Percentiles rank a stretch among this genome's conserved stretches.
Conservation (phyloP, 2,797 vertebrate species). For the Allobates femoralis region DNA sequence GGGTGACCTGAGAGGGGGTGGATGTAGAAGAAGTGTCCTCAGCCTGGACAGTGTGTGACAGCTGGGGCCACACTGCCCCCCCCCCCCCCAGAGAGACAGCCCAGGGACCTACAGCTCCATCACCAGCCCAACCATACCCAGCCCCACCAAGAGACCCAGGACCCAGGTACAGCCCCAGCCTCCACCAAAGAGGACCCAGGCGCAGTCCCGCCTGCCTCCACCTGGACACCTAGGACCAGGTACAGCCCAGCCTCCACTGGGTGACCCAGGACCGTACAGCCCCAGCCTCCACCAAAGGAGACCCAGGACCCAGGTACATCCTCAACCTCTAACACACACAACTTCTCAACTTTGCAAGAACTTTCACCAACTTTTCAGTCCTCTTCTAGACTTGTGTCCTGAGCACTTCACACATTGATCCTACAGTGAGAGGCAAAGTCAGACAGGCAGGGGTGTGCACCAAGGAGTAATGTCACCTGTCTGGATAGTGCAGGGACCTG, state of each 20-base stretch:
- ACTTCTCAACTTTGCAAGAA: neutral
- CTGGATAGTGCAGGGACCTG: neutral
- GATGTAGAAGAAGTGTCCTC: slow-evolving; percentile 22
- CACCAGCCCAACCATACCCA: neutral
- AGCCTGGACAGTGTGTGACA: slow-evolving; percentile 62
- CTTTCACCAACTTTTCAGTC: neutral
- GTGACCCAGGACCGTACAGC: too few relatives aligned
- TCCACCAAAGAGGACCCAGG: too few relatives aligned
- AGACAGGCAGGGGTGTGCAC: neutral
- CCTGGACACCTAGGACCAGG: too few relatives aligned
- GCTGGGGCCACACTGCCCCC: neutral
- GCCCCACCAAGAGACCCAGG: slow-evolving; percentile 22
- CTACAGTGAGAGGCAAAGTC: neutral
- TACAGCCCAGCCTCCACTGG: too few relatives aligned
- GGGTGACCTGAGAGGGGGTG: slow-evolving; percentile 60
- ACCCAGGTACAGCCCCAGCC: too few relatives aligned
- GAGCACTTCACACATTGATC: too few relatives aligned
- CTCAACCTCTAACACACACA: too few relatives aligned
- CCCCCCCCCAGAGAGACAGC: neutral
- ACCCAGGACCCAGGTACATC: too few relatives aligned
- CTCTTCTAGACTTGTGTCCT: neutral
- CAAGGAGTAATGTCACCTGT: neutral
- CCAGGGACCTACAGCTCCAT: neutral
- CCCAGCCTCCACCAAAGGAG: too few relatives aligned
- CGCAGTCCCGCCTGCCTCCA: too few relatives aligned